Conservation (phyloP, 2,113 vertebrate species). For the Tenebrosternarchus preto region DNA sequence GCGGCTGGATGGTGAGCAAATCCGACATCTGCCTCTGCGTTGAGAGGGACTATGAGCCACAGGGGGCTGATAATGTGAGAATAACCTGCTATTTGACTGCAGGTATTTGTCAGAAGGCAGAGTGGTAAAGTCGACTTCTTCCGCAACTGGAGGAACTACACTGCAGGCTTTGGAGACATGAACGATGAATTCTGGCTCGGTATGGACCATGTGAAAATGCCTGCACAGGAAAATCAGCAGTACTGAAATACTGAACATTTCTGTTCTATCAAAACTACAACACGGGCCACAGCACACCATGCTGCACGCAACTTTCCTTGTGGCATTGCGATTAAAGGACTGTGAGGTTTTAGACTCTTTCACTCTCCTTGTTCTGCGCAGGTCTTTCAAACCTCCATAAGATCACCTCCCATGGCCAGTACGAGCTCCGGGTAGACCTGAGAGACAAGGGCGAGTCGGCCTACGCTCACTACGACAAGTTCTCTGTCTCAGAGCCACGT, state of each 20-base stretch:
- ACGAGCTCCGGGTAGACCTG: conserved; percentile 92
- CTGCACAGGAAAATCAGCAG: background rate
- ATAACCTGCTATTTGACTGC: conserved; percentile 16
- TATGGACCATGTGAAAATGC: conserved; percentile 59
- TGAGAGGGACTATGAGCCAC: background rate
- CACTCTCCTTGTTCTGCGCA: conserved; percentile 57
- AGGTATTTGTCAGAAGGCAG: conserved; percentile 93
- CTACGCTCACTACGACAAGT: conserved; percentile 88
- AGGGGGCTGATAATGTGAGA: background rate
- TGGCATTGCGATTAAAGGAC: background rate
- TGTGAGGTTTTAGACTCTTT: background rate
- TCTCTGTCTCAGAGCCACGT: conserved; percentile 84
- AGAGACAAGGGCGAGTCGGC: conserved; percentile 82
- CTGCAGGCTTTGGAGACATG: conserved; percentile 88
- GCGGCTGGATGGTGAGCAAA: conserved; percentile 97
- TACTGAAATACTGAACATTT: no score
- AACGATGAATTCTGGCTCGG: conserved; percentile 96
- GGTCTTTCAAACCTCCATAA: conserved; percentile 92
- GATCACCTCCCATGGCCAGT: conserved; percentile 89
- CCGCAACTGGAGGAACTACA: conserved; percentile 92
- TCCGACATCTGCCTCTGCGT: no score
- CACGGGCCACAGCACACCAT: background rate
- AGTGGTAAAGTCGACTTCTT: conserved; percentile 92
- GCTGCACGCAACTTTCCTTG: no score
- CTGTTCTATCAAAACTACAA: background rate